Evolutionary conservation across 2,888 invertebrate species (phyloP), one percentile per base, ranked within the genome.

Genomic region (Exephanes ischioxanthus): DNA sequence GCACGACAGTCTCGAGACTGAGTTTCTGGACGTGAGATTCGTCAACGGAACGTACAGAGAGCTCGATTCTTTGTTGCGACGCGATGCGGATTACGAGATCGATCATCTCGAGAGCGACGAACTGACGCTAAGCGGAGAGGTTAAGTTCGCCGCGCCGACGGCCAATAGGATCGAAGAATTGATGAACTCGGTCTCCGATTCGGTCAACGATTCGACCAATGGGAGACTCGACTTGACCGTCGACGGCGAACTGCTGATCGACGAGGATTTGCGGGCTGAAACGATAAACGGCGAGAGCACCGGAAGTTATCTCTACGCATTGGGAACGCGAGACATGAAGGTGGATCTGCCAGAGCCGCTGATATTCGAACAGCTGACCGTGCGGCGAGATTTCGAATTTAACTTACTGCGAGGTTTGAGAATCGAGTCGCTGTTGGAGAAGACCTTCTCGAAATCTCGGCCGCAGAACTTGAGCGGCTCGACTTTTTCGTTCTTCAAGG

Each of bases 161-260:
- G n/a, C n/a, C 3, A 22, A 66, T 53, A 22, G 51, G 19, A 19
- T 66, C 33, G 22, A 48, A 9, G 26, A 58, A 41, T 55, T 37
- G 2, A 14, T n/a, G 2, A 45, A 70, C 33, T 19, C 26, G 41
- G 1, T 11, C 41, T 41, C 11, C 9, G 2, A 41, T 9, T 14
- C 19, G 33, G 9, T 33, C 26, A 30, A 9, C n/a, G 48, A 16
- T 5, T 19, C 26, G 37, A 11, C 9, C 11, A 33, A 26, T 26
- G 55, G 41, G n/a, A 73, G 22, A 22, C 71, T 33, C 2, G 67
- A 78, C 16, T n/a, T 92, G 11, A 79, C 88, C 0, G 86, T 93
- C 58, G 89, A 90, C 2, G 92, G 90, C 3, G 88, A 91, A 48
- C 55, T 93, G 3, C 80, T 78, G 33, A 82, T 93, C 16, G 83